Evolutionary conservation across 1,140 invertebrate species (phyloP).

Genomic region (Drosophila bocqueti): DNA sequence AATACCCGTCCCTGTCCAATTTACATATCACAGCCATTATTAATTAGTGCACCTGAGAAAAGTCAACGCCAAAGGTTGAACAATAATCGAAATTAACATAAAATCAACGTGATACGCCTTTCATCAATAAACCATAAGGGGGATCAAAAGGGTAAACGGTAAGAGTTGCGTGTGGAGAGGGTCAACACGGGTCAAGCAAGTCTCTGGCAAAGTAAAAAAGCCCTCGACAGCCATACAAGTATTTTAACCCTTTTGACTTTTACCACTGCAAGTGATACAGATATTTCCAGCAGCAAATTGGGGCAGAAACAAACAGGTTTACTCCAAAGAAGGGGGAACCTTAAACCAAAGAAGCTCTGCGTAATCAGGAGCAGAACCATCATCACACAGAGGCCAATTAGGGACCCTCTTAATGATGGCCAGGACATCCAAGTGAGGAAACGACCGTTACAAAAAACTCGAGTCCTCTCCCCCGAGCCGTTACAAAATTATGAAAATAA

Average conservation of each 20-base stretch:
- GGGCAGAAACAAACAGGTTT: constrained; percentile 25
- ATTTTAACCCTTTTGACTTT: constrained; percentile 22
- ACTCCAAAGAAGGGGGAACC: constrained; percentile 3
- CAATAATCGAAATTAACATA: constrained; percentile 17
- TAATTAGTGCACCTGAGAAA: constrained; percentile 17
- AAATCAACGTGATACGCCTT: constrained; percentile 17
- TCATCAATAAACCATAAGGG: constrained; percentile 3
- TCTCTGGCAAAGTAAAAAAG: constrained; percentile 9
- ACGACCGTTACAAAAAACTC: constrained; percentile 56
- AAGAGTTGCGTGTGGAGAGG: constrained; percentile 20
- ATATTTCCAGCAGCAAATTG: constrained; percentile 22
- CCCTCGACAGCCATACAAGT: constrained; percentile 18
- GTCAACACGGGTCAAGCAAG: constrained; percentile 37
- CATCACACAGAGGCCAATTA: constrained; percentile 21
- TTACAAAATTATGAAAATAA: constrained; percentile 53
- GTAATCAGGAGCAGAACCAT: constrained; percentile 19
- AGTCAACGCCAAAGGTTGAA: constrained; percentile 1
- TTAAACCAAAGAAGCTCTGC: constrained; percentile 19
- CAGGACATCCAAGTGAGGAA: constrained; percentile 6
- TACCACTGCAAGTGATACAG: constrained; percentile 15
- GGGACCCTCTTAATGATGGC: constrained; percentile 18
- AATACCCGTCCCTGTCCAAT: neutral
- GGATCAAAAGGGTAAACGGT: constrained; percentile 9
- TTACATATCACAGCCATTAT: constrained; percentile 25
- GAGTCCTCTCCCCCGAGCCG: constrained; percentile 17